These are phyloP conservation scores for Junonia oenone DNA, from an alignment of 2,888 invertebrate species.

Conservation along the genomic window DNA sequence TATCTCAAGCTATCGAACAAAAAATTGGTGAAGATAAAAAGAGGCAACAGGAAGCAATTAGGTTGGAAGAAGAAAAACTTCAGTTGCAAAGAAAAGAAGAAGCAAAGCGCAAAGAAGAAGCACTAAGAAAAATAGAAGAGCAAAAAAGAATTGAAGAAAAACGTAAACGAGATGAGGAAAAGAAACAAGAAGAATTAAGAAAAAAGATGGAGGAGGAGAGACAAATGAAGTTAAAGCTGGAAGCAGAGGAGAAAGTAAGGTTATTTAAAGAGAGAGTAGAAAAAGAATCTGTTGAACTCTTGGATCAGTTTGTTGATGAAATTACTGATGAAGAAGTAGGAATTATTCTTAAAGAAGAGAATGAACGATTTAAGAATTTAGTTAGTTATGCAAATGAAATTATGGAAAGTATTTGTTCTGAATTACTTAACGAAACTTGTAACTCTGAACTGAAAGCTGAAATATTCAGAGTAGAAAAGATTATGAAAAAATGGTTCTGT, in stretches of 20 bases:
- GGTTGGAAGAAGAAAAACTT: slow-evolving; percentile 32
- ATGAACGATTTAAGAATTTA: slow-evolving; percentile 45
- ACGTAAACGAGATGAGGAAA: slow-evolving; percentile 39
- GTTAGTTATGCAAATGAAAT: slow-evolving; percentile 44
- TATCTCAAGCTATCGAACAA: slow-evolving; percentile 36
- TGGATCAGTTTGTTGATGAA: slow-evolving; percentile 53
- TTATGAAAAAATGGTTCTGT: slow-evolving; percentile 60
- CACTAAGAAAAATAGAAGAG: slow-evolving; percentile 34
- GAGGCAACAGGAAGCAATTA: slow-evolving; percentile 15
- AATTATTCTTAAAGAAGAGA: slow-evolving; percentile 50
- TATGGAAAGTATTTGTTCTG: slow-evolving; percentile 48
- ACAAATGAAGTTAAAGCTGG: slow-evolving; percentile 51
- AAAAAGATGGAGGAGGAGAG: slow-evolving; percentile 50
- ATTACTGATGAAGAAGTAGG: slow-evolving; percentile 46
- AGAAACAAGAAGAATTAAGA: slow-evolving; percentile 45
- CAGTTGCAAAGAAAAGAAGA: slow-evolving; percentile 29
- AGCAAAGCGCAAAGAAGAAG: slow-evolving; percentile 31
- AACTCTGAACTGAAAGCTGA: slow-evolving; percentile 59
- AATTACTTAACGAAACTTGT: slow-evolving; percentile 55
- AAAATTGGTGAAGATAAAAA: slow-evolving; percentile 39
- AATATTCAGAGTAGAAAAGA: slow-evolving; percentile 48
- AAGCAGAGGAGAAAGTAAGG: slow-evolving; percentile 52
- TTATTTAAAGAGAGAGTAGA: slow-evolving; percentile 56
- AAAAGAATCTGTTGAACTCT: slow-evolving; percentile 51
- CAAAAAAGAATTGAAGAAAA: slow-evolving; percentile 34